Base-by-base conservation (phyloP, 2,888 invertebrate species). In the Myopa tessellatipennis region DNA sequence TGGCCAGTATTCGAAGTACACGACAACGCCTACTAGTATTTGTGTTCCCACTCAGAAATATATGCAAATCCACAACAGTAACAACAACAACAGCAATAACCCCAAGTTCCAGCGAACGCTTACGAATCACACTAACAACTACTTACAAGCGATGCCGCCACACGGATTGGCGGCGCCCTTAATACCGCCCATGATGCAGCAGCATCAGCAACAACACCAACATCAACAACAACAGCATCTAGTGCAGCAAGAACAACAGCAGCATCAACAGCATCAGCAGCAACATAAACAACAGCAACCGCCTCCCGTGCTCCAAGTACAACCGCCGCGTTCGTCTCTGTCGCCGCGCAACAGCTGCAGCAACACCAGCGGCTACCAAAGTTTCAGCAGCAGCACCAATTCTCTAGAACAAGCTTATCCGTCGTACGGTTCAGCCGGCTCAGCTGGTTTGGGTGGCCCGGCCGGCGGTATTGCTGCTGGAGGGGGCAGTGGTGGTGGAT, bases 291-390 rank as follows among this genome's bases (percentile, higher is more conserved):
- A 6, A 74, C 81, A 55, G 63, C 80, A 70, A 16, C 81, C 69
- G 67, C 82, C 72, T 70, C 79, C 72, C 80, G 77, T 34, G 78
- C 82, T 69, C 70, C 83, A 63, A 81, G 82, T 71, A 79, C 83
- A 55, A 18, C 65, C 26, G 4, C 40, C 14, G 6, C 50, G 68
- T 14, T 60, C 55, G 7, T 80, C 18, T 82, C 82, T 38, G 77
- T 86, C 78, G 82, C 86, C 88, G 0, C 83, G 88, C 4, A 90
- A 88, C 78, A 86, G 86, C 71, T 85, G 85, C 80, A 85, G 86
- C 76, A 89, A 89, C 26, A 87, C 89, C 8, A 88, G 90, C 82
- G 86, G 90, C 80, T 90, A 87, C 82, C 89, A 89, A 81, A 90
- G 89, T 77, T 89, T 88, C 78, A 89, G 89, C 83, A 88, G 89